These are phyloP conservation scores for Sturnira hondurensis DNA, from an alignment of 2,113 vertebrate genomes.

Conservation along the genomic window DNA sequence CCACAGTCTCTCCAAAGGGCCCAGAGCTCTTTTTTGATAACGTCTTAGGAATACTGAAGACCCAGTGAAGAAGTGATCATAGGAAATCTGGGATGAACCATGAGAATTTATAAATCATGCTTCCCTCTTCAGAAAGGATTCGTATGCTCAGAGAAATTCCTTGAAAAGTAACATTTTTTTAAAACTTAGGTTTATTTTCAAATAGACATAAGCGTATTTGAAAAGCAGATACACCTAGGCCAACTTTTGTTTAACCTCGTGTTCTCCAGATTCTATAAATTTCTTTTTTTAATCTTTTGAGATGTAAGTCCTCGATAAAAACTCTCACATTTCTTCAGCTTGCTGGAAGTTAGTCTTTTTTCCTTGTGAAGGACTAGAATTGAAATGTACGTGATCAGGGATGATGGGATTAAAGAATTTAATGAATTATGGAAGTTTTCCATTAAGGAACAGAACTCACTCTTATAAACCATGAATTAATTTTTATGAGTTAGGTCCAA, in stretches of 20 bases:
- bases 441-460: constrained; percentile 65
- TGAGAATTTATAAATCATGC: not conserved
- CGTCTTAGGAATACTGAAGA: not conserved
- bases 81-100: not conserved
- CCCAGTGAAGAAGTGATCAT: not conserved
- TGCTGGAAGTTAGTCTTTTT: not conserved
- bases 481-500: constrained; percentile 79
- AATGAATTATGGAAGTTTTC: constrained; percentile 63
- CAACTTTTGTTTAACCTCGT: not conserved
- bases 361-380: not conserved
- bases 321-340: not conserved
- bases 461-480: constrained; percentile 71
- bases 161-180: not conserved
- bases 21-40: not conserved
- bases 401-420: constrained; percentile 42
- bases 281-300: not conserved
- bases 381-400: constrained; percentile 1
- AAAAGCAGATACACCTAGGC: not conserved
- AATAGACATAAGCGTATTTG: not conserved
- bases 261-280: not conserved
- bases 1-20: rapidly evolving
- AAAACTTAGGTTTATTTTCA: not conserved
- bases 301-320: not conserved
- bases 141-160: not conserved
- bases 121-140: not conserved